A percentile compares a stretch with the other conserved stretches of the same genome.
Conservation (phyloP, 2,113 vertebrate genomes). For the Todiramphus chloris region DNA sequence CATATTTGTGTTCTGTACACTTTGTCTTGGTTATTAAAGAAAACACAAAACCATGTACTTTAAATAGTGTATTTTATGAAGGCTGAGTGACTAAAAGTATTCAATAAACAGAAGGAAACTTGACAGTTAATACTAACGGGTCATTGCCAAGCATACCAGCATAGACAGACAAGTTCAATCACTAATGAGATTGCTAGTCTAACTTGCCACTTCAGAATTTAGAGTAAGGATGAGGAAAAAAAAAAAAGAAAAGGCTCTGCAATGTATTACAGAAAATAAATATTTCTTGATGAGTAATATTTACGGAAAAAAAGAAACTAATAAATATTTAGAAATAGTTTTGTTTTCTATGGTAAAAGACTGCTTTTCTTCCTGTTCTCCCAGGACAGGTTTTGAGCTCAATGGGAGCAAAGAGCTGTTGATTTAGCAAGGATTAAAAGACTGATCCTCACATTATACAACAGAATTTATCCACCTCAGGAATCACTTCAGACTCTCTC, state of each 20-base stretch:
- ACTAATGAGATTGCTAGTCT: not conserved
- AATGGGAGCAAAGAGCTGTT: not conserved
- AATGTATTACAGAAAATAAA: not conserved
- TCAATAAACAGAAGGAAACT: not conserved
- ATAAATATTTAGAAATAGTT: not conserved
- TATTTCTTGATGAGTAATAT: not conserved
- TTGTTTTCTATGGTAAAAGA: not conserved
- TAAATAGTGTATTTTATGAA: not conserved
- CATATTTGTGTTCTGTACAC: not conserved
- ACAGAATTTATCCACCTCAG: constrained; percentile 22
- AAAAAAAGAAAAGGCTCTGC: not conserved
- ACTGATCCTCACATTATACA: constrained; percentile 20
- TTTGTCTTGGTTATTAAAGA: not conserved
- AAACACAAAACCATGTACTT: not conserved
- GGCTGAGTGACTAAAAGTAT: not conserved
- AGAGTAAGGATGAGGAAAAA: not conserved
- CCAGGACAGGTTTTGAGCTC: not conserved
- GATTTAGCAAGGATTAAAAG: constrained; percentile 39
- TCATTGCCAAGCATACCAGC: not conserved
- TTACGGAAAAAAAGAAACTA: not conserved
- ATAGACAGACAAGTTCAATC: constrained; percentile 11
- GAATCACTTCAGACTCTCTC: constrained; percentile 12
- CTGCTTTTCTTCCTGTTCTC: not conserved
- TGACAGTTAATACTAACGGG: not conserved
- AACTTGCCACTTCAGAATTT: not conserved